Evolutionary conservation across 64 coral and sea anemone genomes (phyloP).

Genomic region (Cladopsammia gracilis): DNA sequence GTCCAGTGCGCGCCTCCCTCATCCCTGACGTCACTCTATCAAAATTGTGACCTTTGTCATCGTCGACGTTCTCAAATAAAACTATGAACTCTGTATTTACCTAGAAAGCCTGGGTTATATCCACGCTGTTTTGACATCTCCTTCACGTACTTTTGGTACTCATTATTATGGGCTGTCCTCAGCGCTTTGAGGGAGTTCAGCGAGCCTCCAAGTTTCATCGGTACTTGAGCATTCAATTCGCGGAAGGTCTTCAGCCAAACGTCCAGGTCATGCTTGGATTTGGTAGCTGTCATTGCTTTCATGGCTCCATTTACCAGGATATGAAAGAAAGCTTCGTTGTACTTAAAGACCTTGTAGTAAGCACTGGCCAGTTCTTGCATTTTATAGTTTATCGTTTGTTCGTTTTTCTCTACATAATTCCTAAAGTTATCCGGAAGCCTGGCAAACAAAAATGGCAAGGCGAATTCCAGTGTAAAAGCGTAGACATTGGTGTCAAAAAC

Average conservation of each 20-base stretch:
- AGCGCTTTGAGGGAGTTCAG: not conserved
- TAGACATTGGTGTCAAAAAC: conserved; percentile 78
- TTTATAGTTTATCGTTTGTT: not conserved
- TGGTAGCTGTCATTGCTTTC: not conserved
- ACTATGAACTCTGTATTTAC: conserved; percentile 4
- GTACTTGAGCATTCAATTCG: not conserved
- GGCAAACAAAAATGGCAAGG: conserved; percentile 13
- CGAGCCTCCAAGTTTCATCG: not conserved
- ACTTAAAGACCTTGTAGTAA: conserved; percentile 5
- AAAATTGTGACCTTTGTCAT: not conserved
- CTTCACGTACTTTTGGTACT: conserved; percentile 9
- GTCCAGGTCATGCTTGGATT: not conserved
- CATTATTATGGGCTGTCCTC: conserved; percentile 16
- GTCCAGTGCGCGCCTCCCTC: no score
- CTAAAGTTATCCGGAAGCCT: conserved; percentile 23
- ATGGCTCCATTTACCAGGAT: not conserved
- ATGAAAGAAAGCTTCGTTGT: conserved; percentile 48
- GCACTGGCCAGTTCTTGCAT: conserved; percentile 72
- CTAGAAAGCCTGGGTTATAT: conserved; percentile 22
- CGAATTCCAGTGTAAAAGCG: conserved; percentile 19
- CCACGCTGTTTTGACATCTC: not conserved
- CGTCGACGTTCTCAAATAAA: not conserved
- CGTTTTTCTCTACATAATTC: not conserved
- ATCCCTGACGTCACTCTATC: no score
- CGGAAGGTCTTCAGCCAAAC: not conserved